Percentiles rank a stretch among this genome's conserved stretches.
Evolutionary conservation across 2,797 vertebrate species (phyloP).

Genomic region (Percopsis omiscomaycus): DNA sequence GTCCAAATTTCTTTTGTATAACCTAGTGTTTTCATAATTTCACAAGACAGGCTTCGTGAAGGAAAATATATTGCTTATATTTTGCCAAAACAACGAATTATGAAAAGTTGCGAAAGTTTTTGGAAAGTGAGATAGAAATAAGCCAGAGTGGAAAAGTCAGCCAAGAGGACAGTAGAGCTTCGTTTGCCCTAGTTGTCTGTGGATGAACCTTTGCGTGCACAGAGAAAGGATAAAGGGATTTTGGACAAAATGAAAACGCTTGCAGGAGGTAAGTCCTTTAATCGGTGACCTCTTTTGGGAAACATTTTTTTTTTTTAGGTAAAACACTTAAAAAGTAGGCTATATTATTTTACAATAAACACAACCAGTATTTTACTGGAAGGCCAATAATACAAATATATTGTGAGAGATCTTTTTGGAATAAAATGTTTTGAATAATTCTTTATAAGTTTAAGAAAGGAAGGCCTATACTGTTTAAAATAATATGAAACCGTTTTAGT

Average conservation of each 20-base stretch:
- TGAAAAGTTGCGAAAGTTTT: constrained; percentile 28
- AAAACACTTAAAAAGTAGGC: background rate
- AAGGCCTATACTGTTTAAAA: too few species aligned
- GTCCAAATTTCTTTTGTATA: background rate
- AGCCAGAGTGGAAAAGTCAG: background rate
- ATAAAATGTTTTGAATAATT: too few species aligned
- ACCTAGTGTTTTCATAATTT: background rate
- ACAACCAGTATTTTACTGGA: too few species aligned
- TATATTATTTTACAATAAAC: too few species aligned
- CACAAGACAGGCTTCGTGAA: background rate
- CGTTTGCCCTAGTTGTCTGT: constrained; percentile 13
- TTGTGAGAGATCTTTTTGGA: too few species aligned
- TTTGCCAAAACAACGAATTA: constrained; percentile 5
- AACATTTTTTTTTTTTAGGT: background rate
- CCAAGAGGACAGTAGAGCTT: constrained; percentile 17
- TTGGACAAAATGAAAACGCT: constrained; percentile 62
- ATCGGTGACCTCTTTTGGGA: background rate
- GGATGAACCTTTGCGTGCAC: constrained; percentile 38
- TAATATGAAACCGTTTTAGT: too few species aligned
- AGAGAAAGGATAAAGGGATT: constrained; percentile 39
- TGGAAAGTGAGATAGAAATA: constrained; percentile 6
- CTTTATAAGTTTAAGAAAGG: too few species aligned
- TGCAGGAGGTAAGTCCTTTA: constrained; percentile 61
- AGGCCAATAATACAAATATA: too few species aligned
- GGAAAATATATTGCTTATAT: background rate